These are phyloP conservation scores for Anguilla marmorata DNA, from an alignment of 2,797 vertebrate genomes.

Conservation along the genomic window DNA sequence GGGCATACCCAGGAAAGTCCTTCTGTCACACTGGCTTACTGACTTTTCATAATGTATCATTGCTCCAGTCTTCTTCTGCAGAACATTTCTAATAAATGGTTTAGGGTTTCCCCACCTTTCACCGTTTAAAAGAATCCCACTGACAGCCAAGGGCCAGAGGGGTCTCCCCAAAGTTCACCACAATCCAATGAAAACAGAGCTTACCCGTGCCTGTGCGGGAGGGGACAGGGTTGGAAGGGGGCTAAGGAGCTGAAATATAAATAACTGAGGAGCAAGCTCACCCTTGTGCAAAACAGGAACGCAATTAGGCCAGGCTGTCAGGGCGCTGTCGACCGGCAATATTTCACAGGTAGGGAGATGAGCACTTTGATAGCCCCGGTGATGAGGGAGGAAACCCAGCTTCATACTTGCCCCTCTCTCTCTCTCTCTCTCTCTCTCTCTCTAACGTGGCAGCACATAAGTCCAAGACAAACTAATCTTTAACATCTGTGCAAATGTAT, in stretches of 20 bases:
- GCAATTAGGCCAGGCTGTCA: slow-evolving; percentile 55
- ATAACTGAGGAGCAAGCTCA: slow-evolving; percentile 57
- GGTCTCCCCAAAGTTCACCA: slow-evolving; percentile 81
- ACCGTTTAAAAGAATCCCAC: slow-evolving; percentile 81
- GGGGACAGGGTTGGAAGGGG: slow-evolving; percentile 39
- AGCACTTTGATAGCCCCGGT: slow-evolving; percentile 44
- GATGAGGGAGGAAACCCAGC: slow-evolving; percentile 66
- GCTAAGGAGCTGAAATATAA: slow-evolving; percentile 57
- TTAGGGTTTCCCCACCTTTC: slow-evolving; percentile 77
- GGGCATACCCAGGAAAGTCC: not conserved
- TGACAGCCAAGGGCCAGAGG: slow-evolving; percentile 82
- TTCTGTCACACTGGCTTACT: not conserved
- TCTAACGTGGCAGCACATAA: not conserved
- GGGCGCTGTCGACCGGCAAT: slow-evolving; percentile 55
- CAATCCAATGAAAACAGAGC: slow-evolving; percentile 80
- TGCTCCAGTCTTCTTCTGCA: slow-evolving; percentile 73
- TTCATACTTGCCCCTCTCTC: not conserved
- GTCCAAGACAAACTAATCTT: not conserved
- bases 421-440: not conserved
- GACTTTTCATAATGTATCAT: slow-evolving; percentile 69
- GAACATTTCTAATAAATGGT: slow-evolving; percentile 77
- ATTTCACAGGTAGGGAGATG: slow-evolving; percentile 69
- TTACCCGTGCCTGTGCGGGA: slow-evolving; percentile 68
- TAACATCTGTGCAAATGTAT: not conserved
- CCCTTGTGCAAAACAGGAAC: slow-evolving; percentile 57